phyloP scores from a whole-genome alignment of 92 coral and sea anemone species.

The Porites cylindrica region DNA sequence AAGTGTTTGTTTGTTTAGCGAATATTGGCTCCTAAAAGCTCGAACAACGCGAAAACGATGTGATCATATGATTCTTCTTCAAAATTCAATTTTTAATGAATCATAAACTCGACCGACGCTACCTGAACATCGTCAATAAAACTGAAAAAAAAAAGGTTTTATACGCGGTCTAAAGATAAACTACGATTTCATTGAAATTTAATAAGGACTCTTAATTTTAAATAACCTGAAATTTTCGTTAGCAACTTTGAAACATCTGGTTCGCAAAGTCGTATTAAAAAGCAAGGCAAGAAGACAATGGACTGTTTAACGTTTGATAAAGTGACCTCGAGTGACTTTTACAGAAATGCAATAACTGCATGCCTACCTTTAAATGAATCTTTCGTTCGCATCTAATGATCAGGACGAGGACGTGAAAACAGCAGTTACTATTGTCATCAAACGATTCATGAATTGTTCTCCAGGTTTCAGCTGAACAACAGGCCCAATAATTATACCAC shows the following conservation, averaged over 20 bases:
- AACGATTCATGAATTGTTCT: no score
- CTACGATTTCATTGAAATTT: background rate
- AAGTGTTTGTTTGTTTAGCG: slow-evolving; percentile 17
- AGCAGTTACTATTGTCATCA: no score
- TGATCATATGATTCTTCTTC: no score
- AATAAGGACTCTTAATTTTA: background rate
- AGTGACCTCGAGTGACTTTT: background rate
- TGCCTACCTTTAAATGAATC: background rate
- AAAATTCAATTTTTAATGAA: no score
- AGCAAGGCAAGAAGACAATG: background rate
- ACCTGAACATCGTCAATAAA: no score
- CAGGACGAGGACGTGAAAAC: background rate
- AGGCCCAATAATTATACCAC: no score
- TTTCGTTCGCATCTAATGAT: background rate
- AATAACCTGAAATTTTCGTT: background rate
- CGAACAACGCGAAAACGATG: no score
- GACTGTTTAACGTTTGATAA: background rate
- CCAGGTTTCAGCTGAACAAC: no score
- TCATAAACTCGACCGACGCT: no score
- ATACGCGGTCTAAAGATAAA: background rate
- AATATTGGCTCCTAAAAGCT: background rate
- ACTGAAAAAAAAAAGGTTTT: no score
- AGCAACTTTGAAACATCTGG: background rate
- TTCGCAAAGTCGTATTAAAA: background rate
- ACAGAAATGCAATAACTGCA: no score